Conservation (phyloP, 2,797 vertebrate species). For the Cossypha caffra region DNA sequence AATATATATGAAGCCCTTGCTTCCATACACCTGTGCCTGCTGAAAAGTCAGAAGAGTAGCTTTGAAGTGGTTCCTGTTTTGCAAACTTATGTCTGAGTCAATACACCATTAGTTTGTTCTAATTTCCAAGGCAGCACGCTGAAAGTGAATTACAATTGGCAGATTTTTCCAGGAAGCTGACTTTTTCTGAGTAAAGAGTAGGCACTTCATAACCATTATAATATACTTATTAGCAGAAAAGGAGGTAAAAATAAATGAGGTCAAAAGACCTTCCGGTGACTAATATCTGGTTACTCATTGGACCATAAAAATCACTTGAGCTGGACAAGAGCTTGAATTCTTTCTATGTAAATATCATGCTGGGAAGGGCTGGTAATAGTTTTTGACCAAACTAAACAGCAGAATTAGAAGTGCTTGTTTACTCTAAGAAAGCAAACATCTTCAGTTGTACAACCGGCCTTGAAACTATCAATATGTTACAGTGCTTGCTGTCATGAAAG, state of each 20-base stretch:
- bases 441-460: background rate
- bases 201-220: background rate
- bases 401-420: slow-evolving; percentile 23
- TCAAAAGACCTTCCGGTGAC: background rate
- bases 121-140: background rate
- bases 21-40: background rate
- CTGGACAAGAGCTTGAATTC: background rate
- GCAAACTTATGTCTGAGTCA: background rate
- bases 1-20: background rate
- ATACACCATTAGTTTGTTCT: background rate
- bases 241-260: background rate
- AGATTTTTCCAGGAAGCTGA: background rate
- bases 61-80: background rate
- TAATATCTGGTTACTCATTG: slow-evolving; percentile 14
- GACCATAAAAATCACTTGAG: slow-evolving; percentile 37
- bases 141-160: background rate
- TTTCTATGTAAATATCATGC: slow-evolving; percentile 23
- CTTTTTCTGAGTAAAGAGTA: background rate
- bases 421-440: slow-evolving; percentile 10
- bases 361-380: background rate
- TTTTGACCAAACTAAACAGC: slow-evolving; percentile 2
- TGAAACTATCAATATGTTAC: background rate
- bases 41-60: background rate
- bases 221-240: slow-evolving; percentile 17
- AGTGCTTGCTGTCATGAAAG: background rate